phyloP scores from a whole-genome alignment of 2,888 invertebrate genomes.

The Diadegma fenestrale region DNA sequence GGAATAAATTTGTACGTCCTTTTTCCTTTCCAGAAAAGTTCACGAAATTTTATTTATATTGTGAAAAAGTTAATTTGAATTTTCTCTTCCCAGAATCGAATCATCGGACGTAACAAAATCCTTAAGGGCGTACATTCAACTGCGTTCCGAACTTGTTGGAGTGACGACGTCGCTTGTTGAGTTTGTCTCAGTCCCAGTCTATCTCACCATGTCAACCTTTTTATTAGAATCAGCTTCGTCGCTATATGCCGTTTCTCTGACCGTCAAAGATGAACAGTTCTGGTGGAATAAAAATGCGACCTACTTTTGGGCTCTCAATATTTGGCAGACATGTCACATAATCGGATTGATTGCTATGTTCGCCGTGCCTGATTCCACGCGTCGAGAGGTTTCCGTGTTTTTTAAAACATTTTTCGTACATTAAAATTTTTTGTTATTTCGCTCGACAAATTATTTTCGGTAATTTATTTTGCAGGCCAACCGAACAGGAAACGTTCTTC shows the following conservation, averaged over 20 bases:
- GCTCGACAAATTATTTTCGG: background rate
- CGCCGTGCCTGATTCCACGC: background rate
- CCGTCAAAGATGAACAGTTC: background rate
- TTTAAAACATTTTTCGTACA: background rate
- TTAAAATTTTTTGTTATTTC: background rate
- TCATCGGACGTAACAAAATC: constrained; percentile 15
- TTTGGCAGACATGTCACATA: constrained; percentile 1
- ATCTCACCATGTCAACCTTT: constrained; percentile 45
- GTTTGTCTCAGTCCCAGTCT: constrained; percentile 48
- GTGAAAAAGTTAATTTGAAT: too few species aligned
- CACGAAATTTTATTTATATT: too few species aligned
- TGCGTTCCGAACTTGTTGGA: constrained; percentile 43
- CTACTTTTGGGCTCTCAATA: background rate
- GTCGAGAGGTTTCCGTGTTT: background rate
- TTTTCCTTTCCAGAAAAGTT: too few species aligned
- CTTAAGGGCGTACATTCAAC: constrained; percentile 19
- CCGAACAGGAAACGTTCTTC: constrained; percentile 30
- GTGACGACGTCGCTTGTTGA: constrained; percentile 25
- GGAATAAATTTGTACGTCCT: too few species aligned
- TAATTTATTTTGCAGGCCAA: constrained; percentile 41
- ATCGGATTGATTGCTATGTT: background rate
- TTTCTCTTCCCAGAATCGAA: constrained; percentile 12
- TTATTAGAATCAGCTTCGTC: constrained; percentile 42
- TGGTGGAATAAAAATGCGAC: background rate
- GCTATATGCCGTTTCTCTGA: constrained; percentile 12